These are phyloP conservation scores for Ariolimax columbianus DNA, from an alignment of 2,888 invertebrate genomes.

Conservation along the genomic window DNA sequence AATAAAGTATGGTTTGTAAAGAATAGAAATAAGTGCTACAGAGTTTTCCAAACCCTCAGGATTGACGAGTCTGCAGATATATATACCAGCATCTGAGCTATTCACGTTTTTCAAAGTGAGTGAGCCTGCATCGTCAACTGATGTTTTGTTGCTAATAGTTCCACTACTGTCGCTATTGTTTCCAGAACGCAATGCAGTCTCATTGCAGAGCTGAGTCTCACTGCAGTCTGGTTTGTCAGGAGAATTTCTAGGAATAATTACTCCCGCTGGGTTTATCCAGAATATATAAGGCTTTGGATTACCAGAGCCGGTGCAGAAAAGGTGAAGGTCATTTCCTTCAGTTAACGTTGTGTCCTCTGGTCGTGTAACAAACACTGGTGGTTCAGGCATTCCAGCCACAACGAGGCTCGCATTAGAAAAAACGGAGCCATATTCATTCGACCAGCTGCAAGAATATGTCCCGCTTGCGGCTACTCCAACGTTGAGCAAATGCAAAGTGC, in stretches of 20 bases:
- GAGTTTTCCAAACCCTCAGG: not conserved
- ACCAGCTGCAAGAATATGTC: constrained; percentile 31
- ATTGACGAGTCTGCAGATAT: constrained; percentile 26
- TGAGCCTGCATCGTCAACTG: not conserved
- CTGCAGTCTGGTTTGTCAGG: not conserved
- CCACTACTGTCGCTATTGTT: not conserved
- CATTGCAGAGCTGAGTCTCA: not conserved
- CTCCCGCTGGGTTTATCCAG: constrained; percentile 12
- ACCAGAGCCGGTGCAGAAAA: constrained; percentile 22
- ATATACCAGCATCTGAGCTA: not conserved
- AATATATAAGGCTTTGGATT: constrained; percentile 10
- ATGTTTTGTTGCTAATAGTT: not conserved
- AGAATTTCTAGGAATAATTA: too few relatives aligned
- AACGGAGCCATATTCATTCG: constrained; percentile 17
- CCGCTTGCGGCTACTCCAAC: not conserved
- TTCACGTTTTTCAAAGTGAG: constrained; percentile 21
- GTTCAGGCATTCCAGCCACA: constrained; percentile 1
- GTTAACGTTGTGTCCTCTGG: not conserved
- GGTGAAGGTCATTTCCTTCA: not conserved
- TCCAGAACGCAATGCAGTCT: not conserved
- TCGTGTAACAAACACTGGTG: not conserved
- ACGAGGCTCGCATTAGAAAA: not conserved
- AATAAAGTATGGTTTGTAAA: constrained; percentile 11
- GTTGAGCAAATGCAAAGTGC: not conserved
- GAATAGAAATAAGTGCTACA: not conserved